Percentiles rank a stretch among this genome's conserved stretches.
These are phyloP conservation scores for Hypomesus transpacificus DNA, from an alignment of 2,113 vertebrate genomes.

Conservation along the genomic window DNA sequence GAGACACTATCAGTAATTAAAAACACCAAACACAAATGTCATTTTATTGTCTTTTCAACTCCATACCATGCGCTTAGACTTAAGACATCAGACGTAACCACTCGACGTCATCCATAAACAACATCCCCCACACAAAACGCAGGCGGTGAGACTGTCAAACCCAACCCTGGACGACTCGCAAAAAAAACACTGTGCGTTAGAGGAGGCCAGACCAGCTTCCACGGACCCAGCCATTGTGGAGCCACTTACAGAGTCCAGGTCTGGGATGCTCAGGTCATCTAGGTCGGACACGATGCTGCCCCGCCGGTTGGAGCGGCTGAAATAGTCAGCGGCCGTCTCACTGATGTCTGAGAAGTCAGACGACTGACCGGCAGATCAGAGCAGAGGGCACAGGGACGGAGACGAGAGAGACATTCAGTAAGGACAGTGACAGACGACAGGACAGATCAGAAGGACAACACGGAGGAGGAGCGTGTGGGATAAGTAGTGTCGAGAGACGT, in stretches of 20 bases:
- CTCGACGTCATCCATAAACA: no score
- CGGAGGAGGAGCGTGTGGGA: background rate
- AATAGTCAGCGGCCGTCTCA: constrained; percentile 93
- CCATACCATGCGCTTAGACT: constrained; percentile 24
- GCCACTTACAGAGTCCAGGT: constrained; percentile 84
- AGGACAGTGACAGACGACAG: background rate
- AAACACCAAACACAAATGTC: background rate
- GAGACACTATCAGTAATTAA: background rate
- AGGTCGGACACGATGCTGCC: constrained; percentile 89
- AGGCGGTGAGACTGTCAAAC: no score
- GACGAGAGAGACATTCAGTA: constrained; percentile 23
- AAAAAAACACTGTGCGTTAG: no score
- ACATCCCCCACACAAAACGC: no score
- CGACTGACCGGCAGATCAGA: constrained; percentile 57
- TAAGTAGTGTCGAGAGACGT: background rate
- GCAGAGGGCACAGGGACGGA: constrained; percentile 11
- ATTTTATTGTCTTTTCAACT: background rate
- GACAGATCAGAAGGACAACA: background rate
- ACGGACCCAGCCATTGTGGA: no score
- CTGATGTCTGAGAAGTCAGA: constrained; percentile 84
- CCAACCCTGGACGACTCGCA: no score
- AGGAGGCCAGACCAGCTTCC: no score
- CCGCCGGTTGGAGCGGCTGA: constrained; percentile 86
- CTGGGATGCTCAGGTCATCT: constrained; percentile 81
- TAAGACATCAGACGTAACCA: constrained; percentile 2